phyloP scores from a whole-genome alignment of 2,888 invertebrate species.

The Mesorhabditis sp. region DNA sequence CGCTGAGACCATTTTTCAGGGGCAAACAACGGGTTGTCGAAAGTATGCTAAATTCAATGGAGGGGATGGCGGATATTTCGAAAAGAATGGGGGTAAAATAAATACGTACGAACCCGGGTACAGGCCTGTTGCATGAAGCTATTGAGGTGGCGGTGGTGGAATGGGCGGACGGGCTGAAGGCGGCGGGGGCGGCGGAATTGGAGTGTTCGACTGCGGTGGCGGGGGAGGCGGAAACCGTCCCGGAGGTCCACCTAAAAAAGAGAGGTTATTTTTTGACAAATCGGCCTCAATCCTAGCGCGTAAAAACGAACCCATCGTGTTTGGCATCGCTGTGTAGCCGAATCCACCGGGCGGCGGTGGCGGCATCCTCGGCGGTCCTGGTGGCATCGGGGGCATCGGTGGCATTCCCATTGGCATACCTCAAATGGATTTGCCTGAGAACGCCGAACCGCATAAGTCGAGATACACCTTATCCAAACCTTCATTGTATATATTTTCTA shows the following conservation, averaged over 20 bases:
- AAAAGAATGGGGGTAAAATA: too few species aligned
- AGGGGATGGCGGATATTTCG: too few species aligned
- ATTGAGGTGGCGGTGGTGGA: background rate
- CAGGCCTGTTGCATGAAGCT: background rate
- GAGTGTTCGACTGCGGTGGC: conserved; percentile 18
- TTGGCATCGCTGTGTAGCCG: conserved; percentile 16
- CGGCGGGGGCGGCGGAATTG: background rate
- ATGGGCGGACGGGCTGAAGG: background rate
- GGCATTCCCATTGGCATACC: conserved; percentile 24
- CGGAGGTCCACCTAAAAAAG: conserved; percentile 24
- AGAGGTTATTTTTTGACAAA: background rate
- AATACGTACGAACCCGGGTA: too few species aligned
- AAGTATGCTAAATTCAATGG: too few species aligned
- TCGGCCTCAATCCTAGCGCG: background rate
- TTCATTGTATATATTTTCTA: too few species aligned
- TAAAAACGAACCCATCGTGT: conserved; percentile 10
- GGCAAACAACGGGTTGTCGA: too few species aligned
- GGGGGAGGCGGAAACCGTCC: conserved; percentile 28
- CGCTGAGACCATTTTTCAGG: too few species aligned
- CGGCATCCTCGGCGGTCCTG: conserved; percentile 34
- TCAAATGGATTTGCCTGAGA: conserved; percentile 11
- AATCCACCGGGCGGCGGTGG: conserved; percentile 26
- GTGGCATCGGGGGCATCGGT: conserved; percentile 33
- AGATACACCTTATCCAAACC: too few species aligned
- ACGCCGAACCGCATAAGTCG: conserved; percentile 19